phyloP scores from a whole-genome alignment of 2,113 vertebrate genomes.

The Pseudorectes ferrugineus region DNA sequence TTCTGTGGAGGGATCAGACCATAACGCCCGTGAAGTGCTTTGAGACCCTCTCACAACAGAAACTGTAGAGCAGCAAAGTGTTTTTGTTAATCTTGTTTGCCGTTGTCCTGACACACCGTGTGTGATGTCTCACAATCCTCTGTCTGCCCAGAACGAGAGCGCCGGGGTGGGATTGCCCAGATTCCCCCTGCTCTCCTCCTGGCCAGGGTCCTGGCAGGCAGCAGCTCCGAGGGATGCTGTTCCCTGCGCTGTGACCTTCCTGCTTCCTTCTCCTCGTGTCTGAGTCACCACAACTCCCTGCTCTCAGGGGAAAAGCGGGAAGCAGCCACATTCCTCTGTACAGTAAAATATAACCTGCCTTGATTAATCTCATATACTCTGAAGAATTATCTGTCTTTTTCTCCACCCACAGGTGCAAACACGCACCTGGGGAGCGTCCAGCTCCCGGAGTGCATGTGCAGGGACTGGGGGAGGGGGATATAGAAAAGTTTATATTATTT shows the following conservation, averaged over 20 bases:
- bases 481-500: not conserved
- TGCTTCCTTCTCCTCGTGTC: not conserved
- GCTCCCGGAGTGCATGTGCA: constrained; percentile 7
- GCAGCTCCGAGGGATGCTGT: not conserved
- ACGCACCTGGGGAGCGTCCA: not conserved
- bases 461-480: not conserved
- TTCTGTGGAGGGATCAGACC: not conserved
- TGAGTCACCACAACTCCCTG: not conserved
- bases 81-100: not conserved
- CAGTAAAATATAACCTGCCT: not conserved
- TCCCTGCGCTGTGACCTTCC: not conserved
- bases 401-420: not conserved
- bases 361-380: not conserved
- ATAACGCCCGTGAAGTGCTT: not conserved
- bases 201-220: not conserved
- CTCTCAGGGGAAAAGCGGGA: not conserved
- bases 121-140: not conserved
- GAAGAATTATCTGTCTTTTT: constrained; percentile 14
- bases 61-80: not conserved
- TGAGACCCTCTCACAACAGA: not conserved
- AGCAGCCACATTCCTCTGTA: not conserved
- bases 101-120: not conserved
- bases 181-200: not conserved
- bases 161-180: not conserved
- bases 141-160: not conserved